A percentile compares a stretch with the other conserved stretches of the same genome.
These are phyloP conservation scores for Drosophila lacicola DNA, from an alignment of 2,888 invertebrate species.

Conservation along the genomic window DNA sequence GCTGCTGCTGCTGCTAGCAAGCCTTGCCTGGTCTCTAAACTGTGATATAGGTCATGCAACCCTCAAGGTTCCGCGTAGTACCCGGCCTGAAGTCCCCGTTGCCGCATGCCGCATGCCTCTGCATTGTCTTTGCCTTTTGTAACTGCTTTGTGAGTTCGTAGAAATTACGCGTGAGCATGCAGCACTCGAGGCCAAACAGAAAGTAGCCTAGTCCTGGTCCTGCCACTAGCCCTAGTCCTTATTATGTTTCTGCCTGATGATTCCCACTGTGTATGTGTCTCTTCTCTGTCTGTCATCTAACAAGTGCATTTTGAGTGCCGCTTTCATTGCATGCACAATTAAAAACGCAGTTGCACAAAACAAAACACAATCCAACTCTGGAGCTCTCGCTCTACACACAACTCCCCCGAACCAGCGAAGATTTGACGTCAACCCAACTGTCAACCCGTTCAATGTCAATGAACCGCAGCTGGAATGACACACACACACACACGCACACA, in stretches of 20 bases:
- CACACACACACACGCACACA: constrained; percentile 14
- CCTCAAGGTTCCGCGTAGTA: constrained; percentile 72
- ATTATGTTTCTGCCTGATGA: constrained; percentile 34
- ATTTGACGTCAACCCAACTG: constrained; percentile 20
- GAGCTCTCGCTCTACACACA: constrained; percentile 12
- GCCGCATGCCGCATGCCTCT: constrained; percentile 17
- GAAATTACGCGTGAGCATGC: constrained; percentile 70
- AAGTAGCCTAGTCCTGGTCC: constrained; percentile 59
- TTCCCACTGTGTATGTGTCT: constrained; percentile 29
- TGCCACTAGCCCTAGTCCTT: constrained; percentile 22
- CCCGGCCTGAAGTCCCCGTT: constrained; percentile 22
- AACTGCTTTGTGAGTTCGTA: constrained; percentile 60
- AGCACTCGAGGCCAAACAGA: constrained; percentile 27
- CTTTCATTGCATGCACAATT: constrained; percentile 79
- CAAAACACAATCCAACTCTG: constrained; percentile 36
- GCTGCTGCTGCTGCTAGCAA: constrained; percentile 12
- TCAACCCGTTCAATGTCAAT: constrained; percentile 78
- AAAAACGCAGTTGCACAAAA: constrained; percentile 77
- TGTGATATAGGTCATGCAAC: constrained; percentile 81
- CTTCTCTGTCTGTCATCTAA: constrained; percentile 31
- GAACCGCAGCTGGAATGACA: constrained; percentile 66
- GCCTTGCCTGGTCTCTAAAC: constrained; percentile 50
- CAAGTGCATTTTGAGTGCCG: constrained; percentile 73
- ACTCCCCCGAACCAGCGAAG: constrained; percentile 26
- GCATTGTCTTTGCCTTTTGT: constrained; percentile 60